These are phyloP conservation scores for Monoplex corrugatus DNA, from an alignment of 2,888 invertebrate genomes.

Conservation along the genomic window DNA sequence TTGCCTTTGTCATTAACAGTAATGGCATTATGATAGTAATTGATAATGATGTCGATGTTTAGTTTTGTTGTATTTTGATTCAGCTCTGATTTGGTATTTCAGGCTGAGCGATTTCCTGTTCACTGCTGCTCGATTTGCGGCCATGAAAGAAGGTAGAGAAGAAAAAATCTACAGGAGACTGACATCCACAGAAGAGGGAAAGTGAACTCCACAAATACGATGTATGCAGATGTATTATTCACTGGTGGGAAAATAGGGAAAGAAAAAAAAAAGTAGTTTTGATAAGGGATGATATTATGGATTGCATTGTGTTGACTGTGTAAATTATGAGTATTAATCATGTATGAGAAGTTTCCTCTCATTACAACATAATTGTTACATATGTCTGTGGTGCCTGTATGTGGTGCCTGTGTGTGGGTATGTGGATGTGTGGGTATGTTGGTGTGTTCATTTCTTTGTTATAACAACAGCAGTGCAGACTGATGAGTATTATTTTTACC, in stretches of 20 bases:
- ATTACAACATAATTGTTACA: too few species aligned
- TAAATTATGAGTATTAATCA: too few species aligned
- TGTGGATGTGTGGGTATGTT: too few species aligned
- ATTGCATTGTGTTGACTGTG: background rate
- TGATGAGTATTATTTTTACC: too few species aligned
- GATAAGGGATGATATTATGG: too few species aligned
- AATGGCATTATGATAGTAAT: too few species aligned
- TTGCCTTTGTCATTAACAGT: background rate
- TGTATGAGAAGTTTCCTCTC: too few species aligned
- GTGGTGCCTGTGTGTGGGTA: too few species aligned
- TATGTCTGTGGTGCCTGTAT: too few species aligned
- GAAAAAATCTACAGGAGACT: conserved; percentile 85
- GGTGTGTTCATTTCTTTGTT: too few species aligned
- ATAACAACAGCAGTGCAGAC: too few species aligned
- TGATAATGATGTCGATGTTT: background rate
- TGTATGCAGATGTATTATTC: background rate
- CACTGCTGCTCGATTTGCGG: conserved; percentile 86
- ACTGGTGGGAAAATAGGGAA: background rate
- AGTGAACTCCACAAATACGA: background rate
- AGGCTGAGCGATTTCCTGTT: conserved; percentile 87
- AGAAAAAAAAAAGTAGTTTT: background rate
- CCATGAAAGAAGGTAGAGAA: conserved; percentile 85
- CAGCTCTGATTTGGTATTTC: too few species aligned
- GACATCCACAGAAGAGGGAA: background rate
- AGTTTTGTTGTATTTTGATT: background rate